Conservation (phyloP, 2,888 invertebrate genomes). For the Eilema griseolum region DNA sequence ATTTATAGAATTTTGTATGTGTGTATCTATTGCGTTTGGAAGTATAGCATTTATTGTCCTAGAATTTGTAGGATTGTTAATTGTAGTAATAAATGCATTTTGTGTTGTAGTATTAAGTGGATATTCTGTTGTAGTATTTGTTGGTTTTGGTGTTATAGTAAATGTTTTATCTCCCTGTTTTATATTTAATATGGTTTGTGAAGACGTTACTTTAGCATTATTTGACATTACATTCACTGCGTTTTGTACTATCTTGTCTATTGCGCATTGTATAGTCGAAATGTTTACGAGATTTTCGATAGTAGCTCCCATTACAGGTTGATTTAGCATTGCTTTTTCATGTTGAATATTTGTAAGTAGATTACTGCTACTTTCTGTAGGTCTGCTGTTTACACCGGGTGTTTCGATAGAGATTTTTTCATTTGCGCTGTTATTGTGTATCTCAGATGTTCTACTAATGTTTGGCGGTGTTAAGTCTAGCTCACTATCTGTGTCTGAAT, state of each 20-base stretch:
- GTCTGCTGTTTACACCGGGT: neutral
- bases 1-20: neutral
- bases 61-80: neutral
- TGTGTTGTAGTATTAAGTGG: neutral
- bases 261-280: neutral
- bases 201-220: neutral
- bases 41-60: neutral
- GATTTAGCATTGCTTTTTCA: neutral
- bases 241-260: conserved; percentile 5
- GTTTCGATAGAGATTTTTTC: neutral
- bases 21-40: neutral
- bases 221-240: conserved; percentile 1
- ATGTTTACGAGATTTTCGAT: neutral
- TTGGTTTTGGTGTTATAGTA: neutral
- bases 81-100: neutral
- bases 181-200: conserved; percentile 6
- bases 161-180: neutral
- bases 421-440: neutral
- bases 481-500: conserved; percentile 10
- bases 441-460: neutral
- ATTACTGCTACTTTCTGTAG: neutral
- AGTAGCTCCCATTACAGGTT: neutral
- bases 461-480: neutral
- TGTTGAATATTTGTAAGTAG: neutral
- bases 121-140: neutral